These are phyloP conservation scores for Aphis gossypii DNA, from an alignment of 1,140 invertebrate genomes.

Conservation along the genomic window DNA sequence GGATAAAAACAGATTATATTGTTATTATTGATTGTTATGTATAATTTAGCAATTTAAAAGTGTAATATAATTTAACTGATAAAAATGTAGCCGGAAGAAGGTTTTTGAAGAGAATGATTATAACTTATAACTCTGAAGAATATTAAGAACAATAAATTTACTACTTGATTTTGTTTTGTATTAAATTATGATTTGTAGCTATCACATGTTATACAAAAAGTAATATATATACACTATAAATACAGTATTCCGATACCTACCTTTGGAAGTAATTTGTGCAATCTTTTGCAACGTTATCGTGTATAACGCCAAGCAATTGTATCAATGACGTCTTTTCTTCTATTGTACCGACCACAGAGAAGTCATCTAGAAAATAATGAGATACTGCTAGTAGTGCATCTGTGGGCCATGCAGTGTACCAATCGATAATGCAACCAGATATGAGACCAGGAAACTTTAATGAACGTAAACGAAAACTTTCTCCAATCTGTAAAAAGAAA, in stretches of 20 bases:
- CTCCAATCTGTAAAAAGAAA: constrained; percentile 73
- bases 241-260: constrained; percentile 62
- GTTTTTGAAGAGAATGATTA: not conserved
- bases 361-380: constrained; percentile 87
- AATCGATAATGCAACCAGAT: constrained; percentile 95
- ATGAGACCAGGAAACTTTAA: constrained; percentile 94
- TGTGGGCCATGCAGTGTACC: constrained; percentile 98
- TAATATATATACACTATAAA: not conserved
- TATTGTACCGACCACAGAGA: constrained; percentile 84
- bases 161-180: not conserved
- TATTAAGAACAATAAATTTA: not conserved
- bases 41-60: not conserved
- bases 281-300: constrained; percentile 90
- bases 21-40: not conserved
- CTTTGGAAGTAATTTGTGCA: constrained; percentile 91
- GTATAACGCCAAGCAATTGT: constrained; percentile 88
- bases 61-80: not conserved
- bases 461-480: constrained; percentile 85
- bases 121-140: not conserved
- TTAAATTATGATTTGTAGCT: not conserved
- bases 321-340: constrained; percentile 87
- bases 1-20: not conserved
- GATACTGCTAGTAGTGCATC: constrained; percentile 93
- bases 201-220: not conserved
- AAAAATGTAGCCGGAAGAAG: not conserved